Base-by-base conservation (phyloP, 2,888 invertebrate species). In the Troglohyphantes excavatus region DNA sequence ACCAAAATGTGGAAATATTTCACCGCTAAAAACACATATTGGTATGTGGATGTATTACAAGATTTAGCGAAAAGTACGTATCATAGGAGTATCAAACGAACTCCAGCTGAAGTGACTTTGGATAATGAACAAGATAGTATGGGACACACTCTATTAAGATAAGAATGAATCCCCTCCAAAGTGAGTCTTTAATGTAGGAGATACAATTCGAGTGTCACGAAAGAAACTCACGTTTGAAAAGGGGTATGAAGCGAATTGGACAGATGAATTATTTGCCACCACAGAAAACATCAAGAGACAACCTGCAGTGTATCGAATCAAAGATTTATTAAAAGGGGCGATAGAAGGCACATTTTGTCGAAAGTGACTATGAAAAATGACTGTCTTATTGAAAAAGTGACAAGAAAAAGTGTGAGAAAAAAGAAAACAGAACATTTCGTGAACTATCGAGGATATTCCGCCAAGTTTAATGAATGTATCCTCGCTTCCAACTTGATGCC, bases 1-100 rank as follows among this genome's bases (percentile, higher is more conserved):
- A 91, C 91, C 46, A 92, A 82, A 59, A 82, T 76, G 76, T 88
- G 68, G 59, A 82, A 82, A 26, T 76, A 82, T 43, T 88, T 88
- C 46, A 70, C 76, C 2, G 2, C 26, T 33, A 67, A 76, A 21
- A 75, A 88, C 43, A 82, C 88, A 0, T 33, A 68, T 1, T 6
- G 72, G 3, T 90, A 79, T 33, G 33, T 78, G 33, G 79, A 88
- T 46, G 79, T 78, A 19, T 29, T 91, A 2, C 26, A 65, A 13
- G 39, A 85, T 53, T 19, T 91, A n/a, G 61, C 84, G 11, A 7
- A 85, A 27, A 78, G 65, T 27, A 68, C 75, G n/a, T 76, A 46
- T 33, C 81, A 91, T 75, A 46, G 85, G 3, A 43, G 29, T 59
- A 91, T 81, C 27, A 46, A 79, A 33, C 23, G 53, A 39, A 17